Base-by-base conservation (phyloP, 2,888 invertebrate species). In the Anthophora plumipes region DNA sequence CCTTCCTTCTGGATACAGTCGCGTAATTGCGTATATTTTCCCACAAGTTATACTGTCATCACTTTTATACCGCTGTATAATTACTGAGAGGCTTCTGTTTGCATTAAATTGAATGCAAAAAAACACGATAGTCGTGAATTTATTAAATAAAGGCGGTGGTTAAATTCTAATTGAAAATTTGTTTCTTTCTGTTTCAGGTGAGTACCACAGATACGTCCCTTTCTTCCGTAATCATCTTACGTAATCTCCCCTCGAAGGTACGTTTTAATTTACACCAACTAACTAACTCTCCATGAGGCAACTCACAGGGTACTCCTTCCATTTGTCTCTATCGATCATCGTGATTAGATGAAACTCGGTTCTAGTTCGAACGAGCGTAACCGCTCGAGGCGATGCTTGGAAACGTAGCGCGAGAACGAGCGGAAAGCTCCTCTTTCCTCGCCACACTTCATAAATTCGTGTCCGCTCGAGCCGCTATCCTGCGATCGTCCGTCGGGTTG, bases 381-480 rank as follows among this genome's bases (percentile, higher is more conserved):
- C 68, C 64, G 67, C 59, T 54, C 31, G 12, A 17, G 43, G 57
- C 59, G 59, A 9, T 31, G 41, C 25, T 20, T 31, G 31, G 57
- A 50, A 63, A 17, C 54, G 22, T 50, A 59, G 74, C 76, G 74
- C 76, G 66, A 69, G 72, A 37, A 48, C 61, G 50, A 57, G 77
- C 61, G 77, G 66, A 72, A 69, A 73, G 77, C 71, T 76, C 61
- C 68, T 77, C 81, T 73, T 85, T 82, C 64, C 71, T 64, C 52
- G 67, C 64, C 80, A 77, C 84, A 83, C 88, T 90, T 90, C 83
- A 89, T 89, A 90, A 90, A 90, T 90, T 83, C 83, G 76, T 76
- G 83, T 77, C 80, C 43, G 74, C 1, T 4, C 12, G 78, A 74
- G 22, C 77, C 75, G 77, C 64, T 89, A 89, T 90, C 88, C 80